A percentile compares a stretch with the other conserved stretches of the same genome.
Evolutionary conservation across 2,888 invertebrate genomes (phyloP).

Genomic region (Oasisia sp.): DNA sequence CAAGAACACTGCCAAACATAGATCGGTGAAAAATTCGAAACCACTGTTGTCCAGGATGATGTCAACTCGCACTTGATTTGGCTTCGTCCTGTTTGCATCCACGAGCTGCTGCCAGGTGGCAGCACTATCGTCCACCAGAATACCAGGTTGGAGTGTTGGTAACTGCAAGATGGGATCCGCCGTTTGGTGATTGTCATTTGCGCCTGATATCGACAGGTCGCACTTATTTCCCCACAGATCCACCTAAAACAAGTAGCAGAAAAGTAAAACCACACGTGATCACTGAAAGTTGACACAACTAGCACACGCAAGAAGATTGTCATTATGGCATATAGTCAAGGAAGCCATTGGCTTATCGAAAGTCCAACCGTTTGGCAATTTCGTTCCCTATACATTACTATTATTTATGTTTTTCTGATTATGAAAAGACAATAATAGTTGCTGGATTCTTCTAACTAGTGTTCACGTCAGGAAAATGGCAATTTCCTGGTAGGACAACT

Average conservation of each 20-base stretch:
- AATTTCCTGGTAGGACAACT: too few relatives aligned
- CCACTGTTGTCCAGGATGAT: conserved; percentile 90
- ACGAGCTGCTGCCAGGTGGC: conserved; percentile 69
- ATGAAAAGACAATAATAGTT: too few relatives aligned
- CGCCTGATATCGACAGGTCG: conserved; percentile 87
- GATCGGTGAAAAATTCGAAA: conserved; percentile 89
- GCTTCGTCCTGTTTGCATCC: conserved; percentile 32
- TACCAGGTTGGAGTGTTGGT: conserved; percentile 70
- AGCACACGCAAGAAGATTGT: not conserved
- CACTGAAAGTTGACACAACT: not conserved
- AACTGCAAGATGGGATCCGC: conserved; percentile 72
- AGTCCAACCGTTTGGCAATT: too few relatives aligned
- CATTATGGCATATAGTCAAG: too few relatives aligned
- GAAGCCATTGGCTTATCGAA: too few relatives aligned
- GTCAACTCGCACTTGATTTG: conserved; percentile 48
- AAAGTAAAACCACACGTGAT: not conserved
- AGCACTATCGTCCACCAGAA: conserved; percentile 74
- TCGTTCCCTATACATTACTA: too few relatives aligned
- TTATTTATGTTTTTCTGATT: too few relatives aligned
- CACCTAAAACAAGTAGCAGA: conserved; percentile 56
- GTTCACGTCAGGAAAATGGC: too few relatives aligned
- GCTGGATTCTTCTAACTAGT: too few relatives aligned
- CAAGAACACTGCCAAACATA: conserved; percentile 86
- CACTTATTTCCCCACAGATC: conserved; percentile 95
- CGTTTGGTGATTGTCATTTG: conserved; percentile 72